A percentile compares a stretch with the other conserved stretches of the same genome.
Evolutionary conservation across 2,888 invertebrate species (phyloP).

Genomic region (Galerucella nymphaeae): DNA sequence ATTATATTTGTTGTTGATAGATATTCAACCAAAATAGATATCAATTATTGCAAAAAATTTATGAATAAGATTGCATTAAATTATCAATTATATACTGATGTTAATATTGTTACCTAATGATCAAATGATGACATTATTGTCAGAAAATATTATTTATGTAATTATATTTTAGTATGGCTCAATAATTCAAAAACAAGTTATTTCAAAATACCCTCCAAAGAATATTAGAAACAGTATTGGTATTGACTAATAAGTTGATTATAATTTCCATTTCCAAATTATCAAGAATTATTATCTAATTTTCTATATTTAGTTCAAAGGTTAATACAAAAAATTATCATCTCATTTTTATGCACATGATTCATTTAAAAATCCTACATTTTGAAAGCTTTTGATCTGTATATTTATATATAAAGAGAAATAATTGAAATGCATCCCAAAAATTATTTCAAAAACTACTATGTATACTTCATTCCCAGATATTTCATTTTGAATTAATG

Average conservation of each 20-base stretch:
- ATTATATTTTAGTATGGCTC: neutral
- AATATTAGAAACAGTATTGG: constrained; percentile 1
- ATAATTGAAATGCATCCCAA: too few relatives aligned
- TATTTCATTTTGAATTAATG: too few relatives aligned
- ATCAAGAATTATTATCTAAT: constrained; percentile 6
- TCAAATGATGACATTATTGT: neutral
- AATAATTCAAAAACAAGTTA: constrained; percentile 11
- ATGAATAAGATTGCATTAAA: neutral
- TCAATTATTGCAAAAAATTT: neutral
- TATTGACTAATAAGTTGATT: neutral
- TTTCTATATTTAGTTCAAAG: constrained; percentile 9
- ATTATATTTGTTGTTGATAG: too few relatives aligned
- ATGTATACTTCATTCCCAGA: too few relatives aligned
- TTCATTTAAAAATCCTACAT: neutral
- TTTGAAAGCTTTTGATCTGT: neutral
- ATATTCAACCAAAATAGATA: neutral
- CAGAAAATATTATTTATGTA: neutral
- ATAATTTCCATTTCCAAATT: constrained; percentile 1
- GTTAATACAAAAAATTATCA: neutral
- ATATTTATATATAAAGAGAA: neutral
- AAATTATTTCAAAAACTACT: too few relatives aligned
- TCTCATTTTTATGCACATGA: neutral
- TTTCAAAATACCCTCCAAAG: constrained; percentile 4
- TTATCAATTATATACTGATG: neutral
- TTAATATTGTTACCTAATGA: neutral